Conservation (phyloP, 1,140 invertebrate genomes). For the Plutomurus gul region DNA sequence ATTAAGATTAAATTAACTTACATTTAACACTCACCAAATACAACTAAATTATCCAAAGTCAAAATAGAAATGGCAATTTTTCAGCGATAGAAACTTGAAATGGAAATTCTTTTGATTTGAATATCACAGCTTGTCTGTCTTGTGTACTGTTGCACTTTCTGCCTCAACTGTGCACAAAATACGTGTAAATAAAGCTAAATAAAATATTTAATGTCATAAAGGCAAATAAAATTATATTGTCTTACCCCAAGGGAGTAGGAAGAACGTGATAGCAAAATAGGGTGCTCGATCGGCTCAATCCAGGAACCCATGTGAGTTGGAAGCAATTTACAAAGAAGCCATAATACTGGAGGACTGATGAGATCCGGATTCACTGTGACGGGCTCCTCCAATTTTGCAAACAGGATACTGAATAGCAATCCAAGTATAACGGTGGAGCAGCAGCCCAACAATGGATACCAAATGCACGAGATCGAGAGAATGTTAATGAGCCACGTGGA, state of each 20-base stretch:
- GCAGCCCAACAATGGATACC: slow-evolving; percentile 10
- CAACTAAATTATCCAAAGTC: too few relatives aligned
- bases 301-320: slow-evolving; percentile 31
- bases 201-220: too few relatives aligned
- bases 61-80: too few relatives aligned
- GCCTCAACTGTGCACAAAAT: too few relatives aligned
- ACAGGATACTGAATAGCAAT: background rate
- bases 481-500: slow-evolving; percentile 9
- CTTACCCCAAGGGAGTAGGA: slow-evolving; percentile 33
- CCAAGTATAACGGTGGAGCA: slow-evolving; percentile 26
- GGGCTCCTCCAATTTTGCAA: background rate
- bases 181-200: too few relatives aligned
- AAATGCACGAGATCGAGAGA: slow-evolving; percentile 44
- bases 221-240: background rate
- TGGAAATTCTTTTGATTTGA: too few relatives aligned
- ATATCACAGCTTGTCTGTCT: too few relatives aligned
- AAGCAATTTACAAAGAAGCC: slow-evolving; percentile 15
- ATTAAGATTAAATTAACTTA: too few relatives aligned
- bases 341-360: slow-evolving; percentile 20
- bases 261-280: slow-evolving; percentile 12
- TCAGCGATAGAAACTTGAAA: too few relatives aligned
- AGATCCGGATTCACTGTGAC: background rate
- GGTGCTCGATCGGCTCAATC: slow-evolving; percentile 33
- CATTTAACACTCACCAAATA: too few relatives aligned
- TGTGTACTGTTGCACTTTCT: too few relatives aligned